Base-by-base conservation (phyloP, 2,888 invertebrate genomes). In the Tipula confusa region DNA sequence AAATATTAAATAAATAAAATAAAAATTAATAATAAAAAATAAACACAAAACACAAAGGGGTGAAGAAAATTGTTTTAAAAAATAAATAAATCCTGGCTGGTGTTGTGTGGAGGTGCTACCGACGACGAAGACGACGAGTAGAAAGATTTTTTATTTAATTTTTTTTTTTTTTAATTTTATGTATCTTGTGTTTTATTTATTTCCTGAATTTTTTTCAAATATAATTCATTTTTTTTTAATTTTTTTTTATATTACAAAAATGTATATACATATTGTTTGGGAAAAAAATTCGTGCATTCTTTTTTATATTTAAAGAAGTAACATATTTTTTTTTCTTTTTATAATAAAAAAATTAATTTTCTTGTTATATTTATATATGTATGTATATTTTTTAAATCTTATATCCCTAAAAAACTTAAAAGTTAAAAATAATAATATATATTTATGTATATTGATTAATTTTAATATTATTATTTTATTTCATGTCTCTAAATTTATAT, bases 151-250 rank as follows among this genome's bases (percentile, higher is more conserved):
- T 7, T 79, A 28, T 28, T 28, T 29, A 29, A 29, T 80, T 79
- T 28, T 80, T 79, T 79, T 28, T 80, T 79, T 80, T 80, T 29
- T 80, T 15, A 80, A 29, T 29, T 80, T 80, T 29, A 80, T 80
- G 80, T 80, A 80, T 80, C 29, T 80, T 80, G 80, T 80, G 80
- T 80, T 80, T 80, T 80, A 29, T 80, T 80, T 80, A 80, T 80
- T 80, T 80, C n/a, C 80, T 80, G 29, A 80, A 80, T 80, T 80
- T 80, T 38, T 80, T 80, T 80, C 29, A 80, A 80, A 80, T 80
- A 80, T 80, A 80, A 80, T 80, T 80, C 64, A 64, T 24, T 64
- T 24, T 64, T 64, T 9, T 24, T 24, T 31, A 5, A 43, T n/a
- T 43, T 4, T 15, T 43, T 64, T 64, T 64, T 64, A 64, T 64